These are phyloP conservation scores for Augochlora pura DNA, from an alignment of 1,140 invertebrate species.

Conservation along the genomic window DNA sequence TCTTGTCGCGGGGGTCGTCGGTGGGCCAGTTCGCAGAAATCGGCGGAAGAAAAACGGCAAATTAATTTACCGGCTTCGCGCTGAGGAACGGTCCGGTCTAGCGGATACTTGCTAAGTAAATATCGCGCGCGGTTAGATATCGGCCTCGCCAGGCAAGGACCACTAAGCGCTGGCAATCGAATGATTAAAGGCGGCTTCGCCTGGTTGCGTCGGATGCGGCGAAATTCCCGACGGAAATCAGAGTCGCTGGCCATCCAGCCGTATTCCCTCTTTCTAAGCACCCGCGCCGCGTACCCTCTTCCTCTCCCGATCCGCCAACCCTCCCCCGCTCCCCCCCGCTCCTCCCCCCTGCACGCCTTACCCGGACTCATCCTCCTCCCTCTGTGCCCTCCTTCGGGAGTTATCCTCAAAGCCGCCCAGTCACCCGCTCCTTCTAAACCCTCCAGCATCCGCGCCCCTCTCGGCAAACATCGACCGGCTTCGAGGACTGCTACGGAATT, in stretches of 20 bases:
- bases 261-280: slow-evolving; percentile 59
- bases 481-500: slow-evolving; percentile 69
- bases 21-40: not conserved
- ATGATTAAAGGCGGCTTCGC: slow-evolving; percentile 77
- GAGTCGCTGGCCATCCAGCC: slow-evolving; percentile 68
- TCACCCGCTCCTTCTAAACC: slow-evolving; percentile 71
- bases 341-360: slow-evolving; percentile 7
- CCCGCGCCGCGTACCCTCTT: not conserved
- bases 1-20: no score
- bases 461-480: slow-evolving; percentile 73
- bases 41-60: slow-evolving; percentile 30
- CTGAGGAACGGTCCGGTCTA: slow-evolving; percentile 39
- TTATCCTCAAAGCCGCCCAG: slow-evolving; percentile 68
- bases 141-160: slow-evolving; percentile 54
- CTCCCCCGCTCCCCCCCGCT: slow-evolving; percentile 17
- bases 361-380: not conserved
- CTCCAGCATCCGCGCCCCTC: slow-evolving; percentile 72
- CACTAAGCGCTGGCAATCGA: slow-evolving; percentile 74
- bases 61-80: slow-evolving; percentile 49
- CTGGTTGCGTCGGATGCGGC: slow-evolving; percentile 65
- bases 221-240: slow-evolving; percentile 78
- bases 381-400: slow-evolving; percentile 52
- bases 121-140: slow-evolving; percentile 52
- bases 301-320: no score
- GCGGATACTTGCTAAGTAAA: slow-evolving; percentile 52